Conservation (phyloP, 2,797 vertebrate species). For the Pagetopsis macropterus region DNA sequence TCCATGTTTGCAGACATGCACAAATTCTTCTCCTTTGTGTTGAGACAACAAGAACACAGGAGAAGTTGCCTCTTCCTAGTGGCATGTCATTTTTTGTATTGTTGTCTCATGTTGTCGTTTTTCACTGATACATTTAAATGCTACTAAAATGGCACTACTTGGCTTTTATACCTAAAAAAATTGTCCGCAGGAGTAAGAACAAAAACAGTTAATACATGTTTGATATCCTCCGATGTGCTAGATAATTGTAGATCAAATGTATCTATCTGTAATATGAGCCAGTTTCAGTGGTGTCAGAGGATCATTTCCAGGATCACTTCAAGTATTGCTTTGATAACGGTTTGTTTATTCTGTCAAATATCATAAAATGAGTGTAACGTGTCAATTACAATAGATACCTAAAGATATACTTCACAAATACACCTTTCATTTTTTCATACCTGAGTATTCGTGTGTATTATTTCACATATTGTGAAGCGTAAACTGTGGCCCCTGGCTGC, state of each 20-base stretch:
- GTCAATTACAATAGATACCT: background rate
- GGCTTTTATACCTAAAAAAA: background rate
- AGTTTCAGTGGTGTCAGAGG: background rate
- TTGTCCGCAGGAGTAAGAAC: background rate
- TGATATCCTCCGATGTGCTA: background rate
- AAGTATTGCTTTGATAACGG: background rate
- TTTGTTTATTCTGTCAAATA: background rate
- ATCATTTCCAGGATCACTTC: background rate
- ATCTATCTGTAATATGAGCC: background rate
- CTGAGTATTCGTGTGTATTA: background rate
- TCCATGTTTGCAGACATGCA: background rate
- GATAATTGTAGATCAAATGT: background rate
- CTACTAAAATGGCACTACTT: background rate
- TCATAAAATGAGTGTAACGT: background rate
- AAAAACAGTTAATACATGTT: background rate
- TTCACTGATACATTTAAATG: background rate
- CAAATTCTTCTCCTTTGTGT: background rate
- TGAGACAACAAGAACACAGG: background rate
- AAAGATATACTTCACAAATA: background rate
- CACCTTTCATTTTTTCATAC: background rate
- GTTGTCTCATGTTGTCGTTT: background rate
- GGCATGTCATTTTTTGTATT: background rate
- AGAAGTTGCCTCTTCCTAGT: background rate
- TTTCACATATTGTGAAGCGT: slow-evolving; percentile 3
- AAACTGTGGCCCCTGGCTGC: background rate